These are phyloP conservation scores for Phalloptychus januarius DNA, from an alignment of 2,797 vertebrate genomes.

Conservation along the genomic window DNA sequence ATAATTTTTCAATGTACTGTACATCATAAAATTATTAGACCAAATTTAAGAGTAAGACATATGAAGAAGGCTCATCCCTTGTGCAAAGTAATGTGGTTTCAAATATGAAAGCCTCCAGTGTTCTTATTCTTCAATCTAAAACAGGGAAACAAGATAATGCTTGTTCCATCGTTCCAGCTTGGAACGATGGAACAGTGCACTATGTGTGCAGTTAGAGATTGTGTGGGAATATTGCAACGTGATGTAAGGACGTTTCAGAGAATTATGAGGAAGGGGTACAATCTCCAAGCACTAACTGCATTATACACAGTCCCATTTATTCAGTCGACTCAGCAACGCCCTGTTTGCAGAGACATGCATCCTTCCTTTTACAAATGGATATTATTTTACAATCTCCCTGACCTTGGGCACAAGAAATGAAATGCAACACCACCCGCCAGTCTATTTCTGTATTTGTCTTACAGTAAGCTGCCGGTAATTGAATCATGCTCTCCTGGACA, in stretches of 20 bases:
- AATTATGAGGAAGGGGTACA: conserved; percentile 13
- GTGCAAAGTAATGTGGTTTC: not conserved
- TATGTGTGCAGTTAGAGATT: conserved; percentile 5
- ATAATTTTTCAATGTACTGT: not conserved
- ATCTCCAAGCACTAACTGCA: conserved; percentile 43
- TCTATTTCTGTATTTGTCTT: conserved; percentile 79
- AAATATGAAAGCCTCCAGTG: conserved; percentile 9
- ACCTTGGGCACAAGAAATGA: conserved; percentile 79
- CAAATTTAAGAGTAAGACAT: not conserved
- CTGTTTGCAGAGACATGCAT: conserved; percentile 69
- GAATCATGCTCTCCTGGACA: conserved; percentile 77
- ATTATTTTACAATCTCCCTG: conserved; percentile 76
- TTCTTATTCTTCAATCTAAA: conserved; percentile 17
- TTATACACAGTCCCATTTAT: conserved; percentile 38
- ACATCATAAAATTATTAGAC: not conserved
- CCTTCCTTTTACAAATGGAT: conserved; percentile 69
- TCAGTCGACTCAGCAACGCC: conserved; percentile 64
- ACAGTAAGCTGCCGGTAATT: conserved; percentile 77
- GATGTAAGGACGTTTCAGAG: conserved; percentile 21
- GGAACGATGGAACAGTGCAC: conserved; percentile 7
- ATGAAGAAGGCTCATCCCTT: not conserved
- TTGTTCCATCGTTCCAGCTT: conserved; percentile 25
- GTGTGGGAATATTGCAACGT: conserved; percentile 14
- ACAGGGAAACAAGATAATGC: conserved; percentile 43
- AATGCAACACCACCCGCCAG: conserved; percentile 78